Conservation (phyloP, 2,888 invertebrate genomes). For the Lasioglossum morio region DNA sequence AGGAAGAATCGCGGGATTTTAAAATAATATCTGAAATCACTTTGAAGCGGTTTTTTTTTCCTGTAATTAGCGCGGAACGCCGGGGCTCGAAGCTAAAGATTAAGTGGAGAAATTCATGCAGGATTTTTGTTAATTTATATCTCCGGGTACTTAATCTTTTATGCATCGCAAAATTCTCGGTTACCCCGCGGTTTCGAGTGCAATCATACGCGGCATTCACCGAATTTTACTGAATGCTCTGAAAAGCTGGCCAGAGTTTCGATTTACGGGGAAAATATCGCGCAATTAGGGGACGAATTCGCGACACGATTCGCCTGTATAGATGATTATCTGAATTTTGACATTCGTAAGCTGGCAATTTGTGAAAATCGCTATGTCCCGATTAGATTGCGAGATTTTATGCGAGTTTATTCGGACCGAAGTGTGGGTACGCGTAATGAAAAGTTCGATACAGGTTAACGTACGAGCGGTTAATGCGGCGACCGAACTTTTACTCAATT, state of each 20-base stretch:
- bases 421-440: background rate
- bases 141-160: background rate
- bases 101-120: background rate
- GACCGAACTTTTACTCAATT: background rate
- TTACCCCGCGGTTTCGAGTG: background rate
- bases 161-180: background rate
- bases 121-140: background rate
- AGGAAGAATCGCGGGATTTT: background rate
- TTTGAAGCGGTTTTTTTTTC: background rate
- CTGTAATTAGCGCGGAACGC: background rate
- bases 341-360: background rate
- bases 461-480: background rate
- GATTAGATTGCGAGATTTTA: background rate
- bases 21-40: background rate
- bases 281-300: background rate
- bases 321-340: background rate
- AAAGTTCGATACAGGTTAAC: background rate
- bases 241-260: background rate
- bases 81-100: background rate
- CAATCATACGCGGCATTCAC: background rate
- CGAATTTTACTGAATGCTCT: background rate
- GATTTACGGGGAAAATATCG: background rate
- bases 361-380: background rate
- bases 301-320: background rate
- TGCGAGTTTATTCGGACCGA: background rate